phyloP scores from a whole-genome alignment of 2,888 invertebrate genomes.

The Tipula vernalis region DNA sequence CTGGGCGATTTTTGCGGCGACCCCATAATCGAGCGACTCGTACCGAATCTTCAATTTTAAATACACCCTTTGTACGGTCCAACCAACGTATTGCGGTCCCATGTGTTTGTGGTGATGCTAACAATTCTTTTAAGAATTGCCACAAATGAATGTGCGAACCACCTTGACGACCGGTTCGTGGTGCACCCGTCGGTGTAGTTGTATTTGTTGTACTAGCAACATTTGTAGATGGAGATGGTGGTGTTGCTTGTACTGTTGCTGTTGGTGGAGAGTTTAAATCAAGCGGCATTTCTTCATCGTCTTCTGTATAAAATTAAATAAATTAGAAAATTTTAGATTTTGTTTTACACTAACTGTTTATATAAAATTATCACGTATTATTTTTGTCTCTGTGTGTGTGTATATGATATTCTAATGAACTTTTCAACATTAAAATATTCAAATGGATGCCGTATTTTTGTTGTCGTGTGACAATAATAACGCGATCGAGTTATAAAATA shows the following conservation, averaged over 20 bases:
- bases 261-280: conserved; percentile 16
- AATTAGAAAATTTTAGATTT: neutral
- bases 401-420: neutral
- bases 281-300: conserved; percentile 34
- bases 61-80: conserved; percentile 86
- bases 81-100: conserved; percentile 96
- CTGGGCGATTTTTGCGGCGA: conserved; percentile 91
- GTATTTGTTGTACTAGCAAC: conserved; percentile 14
- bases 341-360: neutral
- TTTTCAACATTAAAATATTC: neutral
- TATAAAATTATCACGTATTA: neutral
- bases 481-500: neutral
- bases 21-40: conserved; percentile 98
- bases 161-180: conserved; percentile 37
- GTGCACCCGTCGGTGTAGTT: conserved; percentile 14
- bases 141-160: conserved; percentile 94
- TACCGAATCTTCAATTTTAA: conserved; percentile 98
- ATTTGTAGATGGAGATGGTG: conserved; percentile 12
- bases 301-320: conserved; percentile 27
- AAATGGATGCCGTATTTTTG: neutral
- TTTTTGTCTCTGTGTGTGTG: neutral
- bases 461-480: neutral
- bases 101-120: conserved; percentile 76
- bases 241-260: conserved; percentile 25
- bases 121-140: conserved; percentile 95